Evolutionary conservation across 2,888 invertebrate genomes (phyloP), one percentile per base, ranked within the genome.

Genomic region (Idaea aversata): DNA sequence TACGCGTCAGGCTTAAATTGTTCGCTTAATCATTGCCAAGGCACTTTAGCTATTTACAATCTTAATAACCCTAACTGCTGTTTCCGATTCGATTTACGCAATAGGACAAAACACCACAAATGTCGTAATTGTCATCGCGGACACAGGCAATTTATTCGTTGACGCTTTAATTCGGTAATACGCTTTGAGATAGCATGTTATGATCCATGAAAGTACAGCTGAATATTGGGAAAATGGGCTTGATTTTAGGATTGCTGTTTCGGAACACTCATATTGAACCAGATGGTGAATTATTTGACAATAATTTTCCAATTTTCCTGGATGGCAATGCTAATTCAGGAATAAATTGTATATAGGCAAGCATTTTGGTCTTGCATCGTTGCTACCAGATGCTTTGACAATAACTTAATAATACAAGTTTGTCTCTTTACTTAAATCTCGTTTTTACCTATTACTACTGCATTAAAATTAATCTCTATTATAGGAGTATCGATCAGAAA

Each of bases 131-230:
- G 61, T 34, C 34, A 34, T 61, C n/a, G 4, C 34, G n/a, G n/a
- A 61, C 15, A 34, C 35, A 61, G 35, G n/a, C 61, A 35, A 61
- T 34, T 61, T 61, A n/a, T 61, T 61, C 61, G 35, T 61, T 57
- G 61, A 57, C 35, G 16, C 38, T 34, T 60, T 63, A 59, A 63
- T 63, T 63, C 59, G 16, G 57, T 47, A 62, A 65, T 67, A 63
- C 36, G 47, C 57, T 65, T 35, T 47, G 59, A 60, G 62, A 16
- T 34, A 35, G 25, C 61, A 15, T 16, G 36, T 61, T 34, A 36
- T 59, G 58, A 59, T 15, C 64, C 61, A 57, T 66, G 66, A 65
- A 66, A 65, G 63, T 64, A 47, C 47, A 47, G 10, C 47, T 3
- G 47, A 47, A 47, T 47, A 47, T 47, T 47, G 47, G 10, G 13